Evolutionary conservation across 2,113 vertebrate species (phyloP), one percentile per base, ranked within the genome.

Genomic region (Thamnophis sirtalis): DNA sequence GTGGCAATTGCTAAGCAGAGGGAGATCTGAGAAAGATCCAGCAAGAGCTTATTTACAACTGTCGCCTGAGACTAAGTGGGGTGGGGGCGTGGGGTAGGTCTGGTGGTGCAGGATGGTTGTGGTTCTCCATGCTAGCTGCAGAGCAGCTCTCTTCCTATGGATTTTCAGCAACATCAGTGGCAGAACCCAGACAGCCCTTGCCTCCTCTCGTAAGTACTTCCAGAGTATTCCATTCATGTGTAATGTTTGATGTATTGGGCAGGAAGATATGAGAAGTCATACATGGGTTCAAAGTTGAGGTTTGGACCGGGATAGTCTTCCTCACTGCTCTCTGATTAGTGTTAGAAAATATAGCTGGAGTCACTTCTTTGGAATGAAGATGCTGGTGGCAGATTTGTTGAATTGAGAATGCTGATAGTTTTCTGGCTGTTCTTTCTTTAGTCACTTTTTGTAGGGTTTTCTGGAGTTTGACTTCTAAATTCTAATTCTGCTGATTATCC

Each of bases 131-230:
- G 95, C 95, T 93, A 95, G 96, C 97, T 96, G 97, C 96, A 94
- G 97, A 95, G 97, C 97, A 96, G 96, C 97, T 94, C 96, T 98
- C 21, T 96, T 93, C 93, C 96, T 98, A 90, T 97, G 97, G 97
- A 95, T 97, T 68, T 95, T 96, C 95, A 91, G 97, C 97, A 92
- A 96, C 97, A 92, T 97, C 92, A 95, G 95, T 97, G 97, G 97
- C 97, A 97, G 96, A 97, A 97, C 95, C 96, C 96, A 96, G 97
- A 96, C 97, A 55, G 97, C 97, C 51, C 96, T 96, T 93, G 94
- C 97, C 90, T 28, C 97, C 92, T 97, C 97, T 96, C 97, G 98
- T 98, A 97, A 98, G 98, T 98, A 97, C 91, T 0, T 22, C 51
- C 26, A 68, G 15, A 53, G 15, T 6, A 6, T 7, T 26, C 22